Conservation (phyloP, 2,113 vertebrate genomes). For the Syrrhaptes paradoxus region DNA sequence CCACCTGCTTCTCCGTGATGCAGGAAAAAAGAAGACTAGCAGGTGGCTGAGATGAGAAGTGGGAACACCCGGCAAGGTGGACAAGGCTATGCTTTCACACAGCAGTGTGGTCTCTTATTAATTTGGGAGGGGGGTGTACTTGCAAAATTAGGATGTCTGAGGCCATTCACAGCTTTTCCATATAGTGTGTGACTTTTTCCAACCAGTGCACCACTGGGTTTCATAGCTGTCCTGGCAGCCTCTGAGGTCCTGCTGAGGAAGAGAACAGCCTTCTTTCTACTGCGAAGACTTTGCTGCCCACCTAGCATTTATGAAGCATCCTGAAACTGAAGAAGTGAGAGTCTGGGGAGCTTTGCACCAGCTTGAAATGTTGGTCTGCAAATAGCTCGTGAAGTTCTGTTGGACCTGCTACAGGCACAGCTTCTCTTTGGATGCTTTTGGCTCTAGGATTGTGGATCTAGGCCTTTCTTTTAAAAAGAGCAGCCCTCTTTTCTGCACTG, state of each 20-base stretch:
- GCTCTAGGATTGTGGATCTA: neutral
- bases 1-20: neutral
- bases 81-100: neutral
- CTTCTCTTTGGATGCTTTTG: neutral
- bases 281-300: neutral
- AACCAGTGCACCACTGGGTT: neutral
- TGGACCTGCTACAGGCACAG: neutral
- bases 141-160: neutral
- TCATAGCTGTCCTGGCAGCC: neutral
- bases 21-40: neutral
- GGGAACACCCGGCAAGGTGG: neutral
- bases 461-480: neutral
- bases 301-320: neutral
- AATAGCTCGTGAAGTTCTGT: neutral
- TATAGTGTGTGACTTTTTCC: neutral
- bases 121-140: neutral
- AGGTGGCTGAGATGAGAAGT: neutral
- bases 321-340: neutral
- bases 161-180: neutral
- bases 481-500: accelerated
- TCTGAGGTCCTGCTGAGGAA: neutral
- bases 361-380: neutral
- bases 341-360: neutral
- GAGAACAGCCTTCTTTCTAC: neutral
- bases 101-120: neutral